phyloP scores from a whole-genome alignment of 1,140 invertebrate species.

The Ooceraea biroi region DNA sequence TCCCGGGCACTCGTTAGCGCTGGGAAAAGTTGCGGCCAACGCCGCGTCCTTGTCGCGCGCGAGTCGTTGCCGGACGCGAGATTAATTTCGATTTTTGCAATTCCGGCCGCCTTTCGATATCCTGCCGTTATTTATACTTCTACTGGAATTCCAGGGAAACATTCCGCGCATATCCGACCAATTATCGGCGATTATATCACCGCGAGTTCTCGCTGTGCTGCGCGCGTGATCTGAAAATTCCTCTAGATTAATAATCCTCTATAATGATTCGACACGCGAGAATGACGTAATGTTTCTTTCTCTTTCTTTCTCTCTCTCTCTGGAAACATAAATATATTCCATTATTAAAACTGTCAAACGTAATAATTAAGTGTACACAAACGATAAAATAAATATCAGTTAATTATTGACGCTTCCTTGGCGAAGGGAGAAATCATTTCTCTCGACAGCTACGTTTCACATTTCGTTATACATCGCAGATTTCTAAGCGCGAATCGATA shows the following conservation, averaged over 20 bases:
- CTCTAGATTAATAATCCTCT: not conserved
- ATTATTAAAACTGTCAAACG: too few species aligned
- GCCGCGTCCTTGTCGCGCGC: conserved; percentile 22
- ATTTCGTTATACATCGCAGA: not conserved
- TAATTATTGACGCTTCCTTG: too few species aligned
- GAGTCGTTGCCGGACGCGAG: not conserved
- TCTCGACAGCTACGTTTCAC: not conserved
- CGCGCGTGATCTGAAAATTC: not conserved
- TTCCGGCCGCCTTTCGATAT: conserved; percentile 26
- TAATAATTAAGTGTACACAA: too few species aligned
- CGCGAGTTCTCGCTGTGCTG: not conserved
- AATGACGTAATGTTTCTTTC: not conserved
- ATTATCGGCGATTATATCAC: conserved; percentile 25
- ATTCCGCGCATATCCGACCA: conserved; percentile 29
- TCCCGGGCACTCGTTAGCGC: conserved; percentile 1
- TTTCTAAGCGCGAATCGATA: conserved; percentile 25
- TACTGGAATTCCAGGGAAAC: conserved; percentile 5
- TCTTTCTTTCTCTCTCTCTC: not conserved
- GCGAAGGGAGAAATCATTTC: too few species aligned
- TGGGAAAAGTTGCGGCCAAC: conserved; percentile 14
- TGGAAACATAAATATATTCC: too few species aligned
- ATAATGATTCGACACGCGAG: not conserved
- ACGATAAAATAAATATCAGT: too few species aligned
- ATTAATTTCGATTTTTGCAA: conserved; percentile 40
- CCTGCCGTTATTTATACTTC: conserved; percentile 20